A percentile compares a stretch with the other conserved stretches of the same genome.
Evolutionary conservation across 1,140 invertebrate genomes (phyloP).

Genomic region (Coptotermes formosanus): DNA sequence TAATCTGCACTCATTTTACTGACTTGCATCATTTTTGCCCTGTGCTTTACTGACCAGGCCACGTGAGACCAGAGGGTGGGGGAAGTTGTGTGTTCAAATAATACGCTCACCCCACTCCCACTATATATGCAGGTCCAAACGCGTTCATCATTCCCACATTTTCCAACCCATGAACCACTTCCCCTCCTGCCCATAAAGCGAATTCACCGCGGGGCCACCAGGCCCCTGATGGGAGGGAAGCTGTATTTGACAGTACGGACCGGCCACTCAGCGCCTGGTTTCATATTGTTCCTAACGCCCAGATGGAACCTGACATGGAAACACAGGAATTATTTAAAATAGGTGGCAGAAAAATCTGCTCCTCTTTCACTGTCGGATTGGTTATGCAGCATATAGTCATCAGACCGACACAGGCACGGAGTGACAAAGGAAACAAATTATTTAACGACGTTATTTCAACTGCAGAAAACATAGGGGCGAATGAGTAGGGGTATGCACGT

Average conservation of each 20-base stretch:
- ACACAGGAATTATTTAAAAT: conserved; percentile 3
- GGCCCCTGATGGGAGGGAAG: neutral
- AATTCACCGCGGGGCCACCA: neutral
- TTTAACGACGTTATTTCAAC: too few species aligned
- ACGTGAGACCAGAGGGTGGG: neutral
- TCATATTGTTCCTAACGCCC: neutral
- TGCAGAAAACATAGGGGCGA: too few species aligned
- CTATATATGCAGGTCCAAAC: too few species aligned
- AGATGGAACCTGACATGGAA: conserved; percentile 8
- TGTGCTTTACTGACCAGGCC: neutral
- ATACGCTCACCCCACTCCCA: neutral
- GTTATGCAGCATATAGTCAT: neutral
- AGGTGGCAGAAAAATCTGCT: neutral
- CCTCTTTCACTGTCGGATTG: neutral
- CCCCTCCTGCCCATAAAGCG: neutral
- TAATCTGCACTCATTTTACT: too few species aligned
- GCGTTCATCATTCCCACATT: conserved; percentile 13
- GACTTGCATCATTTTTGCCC: too few species aligned
- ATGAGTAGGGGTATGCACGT: too few species aligned
- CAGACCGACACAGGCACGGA: neutral
- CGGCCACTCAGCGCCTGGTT: neutral
- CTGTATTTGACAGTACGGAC: neutral
- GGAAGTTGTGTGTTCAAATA: neutral
- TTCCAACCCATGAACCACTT: conserved; percentile 5
- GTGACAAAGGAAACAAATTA: too few species aligned